phyloP scores from a whole-genome alignment of 2,113 vertebrate species.

The Tragelaphus scriptus region DNA sequence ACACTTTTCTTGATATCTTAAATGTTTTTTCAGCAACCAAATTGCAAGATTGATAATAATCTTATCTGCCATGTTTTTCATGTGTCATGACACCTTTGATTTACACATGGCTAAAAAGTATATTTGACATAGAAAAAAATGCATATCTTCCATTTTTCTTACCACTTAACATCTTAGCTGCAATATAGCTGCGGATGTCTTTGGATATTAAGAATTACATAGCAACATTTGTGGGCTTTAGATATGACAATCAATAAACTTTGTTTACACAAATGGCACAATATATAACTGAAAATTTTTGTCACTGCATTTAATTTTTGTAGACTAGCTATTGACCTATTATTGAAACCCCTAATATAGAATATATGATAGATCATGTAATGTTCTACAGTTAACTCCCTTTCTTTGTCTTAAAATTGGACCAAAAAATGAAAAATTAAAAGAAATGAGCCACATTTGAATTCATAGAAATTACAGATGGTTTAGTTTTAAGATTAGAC shows the following conservation, averaged over 20 bases:
- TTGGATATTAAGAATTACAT: background rate
- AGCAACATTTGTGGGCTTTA: background rate
- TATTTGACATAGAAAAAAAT: background rate
- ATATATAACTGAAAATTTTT: background rate
- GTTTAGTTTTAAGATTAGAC: background rate
- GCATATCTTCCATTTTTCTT: conserved; percentile 51
- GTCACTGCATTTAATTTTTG: background rate
- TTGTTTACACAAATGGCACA: background rate
- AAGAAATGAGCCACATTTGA: background rate
- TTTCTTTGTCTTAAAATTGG: background rate
- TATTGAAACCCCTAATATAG: background rate
- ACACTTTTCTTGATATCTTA: background rate
- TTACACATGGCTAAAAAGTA: conserved; percentile 27
- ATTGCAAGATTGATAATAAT: background rate
- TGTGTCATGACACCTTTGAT: conserved; percentile 61
- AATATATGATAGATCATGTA: background rate
- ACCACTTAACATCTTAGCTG: conserved; percentile 39
- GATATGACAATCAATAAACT: background rate
- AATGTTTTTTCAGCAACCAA: conserved; percentile 32
- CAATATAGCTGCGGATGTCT: background rate
- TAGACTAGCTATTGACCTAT: background rate
- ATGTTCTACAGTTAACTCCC: background rate
- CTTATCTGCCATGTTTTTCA: background rate
- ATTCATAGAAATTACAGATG: background rate
- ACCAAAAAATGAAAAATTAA: background rate